Evolutionary conservation across 2,888 invertebrate species (phyloP), one percentile per base, ranked within the genome.

Genomic region (Drosophila infuscata): DNA sequence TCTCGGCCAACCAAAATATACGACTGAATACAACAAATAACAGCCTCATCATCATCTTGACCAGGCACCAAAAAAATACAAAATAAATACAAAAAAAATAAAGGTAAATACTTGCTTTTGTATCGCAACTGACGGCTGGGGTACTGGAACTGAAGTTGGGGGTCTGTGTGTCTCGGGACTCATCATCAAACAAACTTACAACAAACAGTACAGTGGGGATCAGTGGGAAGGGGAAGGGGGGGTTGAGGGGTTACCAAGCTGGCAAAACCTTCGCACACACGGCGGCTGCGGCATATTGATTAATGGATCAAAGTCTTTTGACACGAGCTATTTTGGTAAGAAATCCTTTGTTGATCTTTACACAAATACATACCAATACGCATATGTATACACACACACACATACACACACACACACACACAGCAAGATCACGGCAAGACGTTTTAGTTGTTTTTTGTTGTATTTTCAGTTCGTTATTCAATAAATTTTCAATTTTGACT

Each of bases 231-330:
- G 35, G 20, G 4, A n/a, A 12, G 8, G 33, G 11, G 15, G 29
- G 36, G 32, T 2, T 25, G 49, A 56, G 76, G 43, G 41, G 51
- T 35, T 33, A 49, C 38, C 51, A 76, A 63, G 43, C 77, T 81
- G 78, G 78, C 78, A 78, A 83, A 84, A 89, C 84, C 84, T 89
- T 87, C 74, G 88, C 81, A 80, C 83, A 80, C 81, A 81, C 86
- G 73, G 82, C 82, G 78, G 77, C 83, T 69, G 87, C 90, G 86
- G 90, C 91, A 91, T 89, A 92, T 91, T 92, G 92, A 92, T 92
- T 92, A 92, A 92, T 92, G 92, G 92, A 92, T 92, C 92, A 92
- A 92, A 92, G 92, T 89, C 92, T 92, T 92, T 92, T 92, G 92
- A 92, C 92, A 92, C 92, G 92, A 92, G 92, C 92, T 92, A 92